Percentiles rank a stretch among this genome's conserved stretches.
Evolutionary conservation across 1,140 invertebrate species (phyloP).

Genomic region (Heliconius eleuchia): DNA sequence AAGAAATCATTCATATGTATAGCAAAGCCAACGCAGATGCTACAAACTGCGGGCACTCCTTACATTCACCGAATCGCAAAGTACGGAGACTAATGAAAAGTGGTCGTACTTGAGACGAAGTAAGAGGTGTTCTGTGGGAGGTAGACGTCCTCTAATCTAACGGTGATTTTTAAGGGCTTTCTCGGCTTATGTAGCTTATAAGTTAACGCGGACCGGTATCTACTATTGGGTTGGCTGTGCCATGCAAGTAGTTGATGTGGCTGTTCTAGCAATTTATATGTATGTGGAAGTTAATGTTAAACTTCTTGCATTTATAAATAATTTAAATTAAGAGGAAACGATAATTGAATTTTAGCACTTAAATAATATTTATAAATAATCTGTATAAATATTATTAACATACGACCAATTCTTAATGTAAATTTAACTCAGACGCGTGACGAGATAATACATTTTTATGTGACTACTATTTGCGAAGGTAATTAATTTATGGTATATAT

Average conservation of each 20-base stretch:
- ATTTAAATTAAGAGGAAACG: too few species aligned
- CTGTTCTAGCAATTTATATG: too few species aligned
- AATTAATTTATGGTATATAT: too few species aligned
- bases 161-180: conserved; percentile 27
- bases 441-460: too few species aligned
- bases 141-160: conserved; percentile 48
- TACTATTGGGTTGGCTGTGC: not conserved
- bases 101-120: conserved; percentile 48
- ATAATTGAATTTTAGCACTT: too few species aligned
- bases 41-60: conserved; percentile 21
- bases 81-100: conserved; percentile 29
- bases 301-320: too few species aligned
- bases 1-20: conserved; percentile 1
- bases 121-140: conserved; percentile 50
- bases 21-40: conserved; percentile 4
- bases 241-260: not conserved
- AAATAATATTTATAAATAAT: too few species aligned
- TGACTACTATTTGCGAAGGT: too few species aligned
- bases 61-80: conserved; percentile 31
- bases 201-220: not conserved
- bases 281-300: too few species aligned
- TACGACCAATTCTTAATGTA: too few species aligned
- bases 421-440: too few species aligned
- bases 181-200: conserved; percentile 9
- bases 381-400: too few species aligned